Conservation (phyloP, 2,113 vertebrate species). For the Numenius arquata region DNA sequence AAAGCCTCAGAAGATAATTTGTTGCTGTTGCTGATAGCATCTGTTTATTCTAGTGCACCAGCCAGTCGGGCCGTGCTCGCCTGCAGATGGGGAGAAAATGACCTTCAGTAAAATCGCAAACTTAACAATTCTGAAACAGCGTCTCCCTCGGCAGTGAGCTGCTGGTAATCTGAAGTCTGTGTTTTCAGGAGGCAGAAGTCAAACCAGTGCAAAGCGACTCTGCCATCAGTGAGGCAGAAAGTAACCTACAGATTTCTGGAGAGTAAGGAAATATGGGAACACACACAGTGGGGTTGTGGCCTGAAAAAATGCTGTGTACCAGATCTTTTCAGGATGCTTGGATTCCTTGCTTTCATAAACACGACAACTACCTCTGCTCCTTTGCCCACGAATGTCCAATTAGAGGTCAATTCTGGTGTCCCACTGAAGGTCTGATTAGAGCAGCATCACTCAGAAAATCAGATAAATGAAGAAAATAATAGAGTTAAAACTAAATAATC, state of each 20-base stretch:
- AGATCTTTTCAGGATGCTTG: neutral
- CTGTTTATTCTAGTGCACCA: constrained; percentile 34
- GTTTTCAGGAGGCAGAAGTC: neutral
- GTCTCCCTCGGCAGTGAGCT: neutral
- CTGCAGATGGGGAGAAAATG: constrained; percentile 4
- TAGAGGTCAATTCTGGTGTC: neutral
- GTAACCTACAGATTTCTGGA: neutral
- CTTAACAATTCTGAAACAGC: neutral
- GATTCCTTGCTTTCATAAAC: neutral
- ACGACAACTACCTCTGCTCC: neutral
- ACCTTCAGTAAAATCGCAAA: neutral
- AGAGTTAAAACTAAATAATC: neutral
- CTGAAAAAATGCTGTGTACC: neutral
- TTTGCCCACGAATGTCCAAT: neutral
- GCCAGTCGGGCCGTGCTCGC: neutral
- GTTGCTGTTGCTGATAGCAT: constrained; percentile 50
- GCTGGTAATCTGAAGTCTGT: neutral
- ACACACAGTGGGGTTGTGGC: neutral
- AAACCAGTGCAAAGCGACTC: neutral
- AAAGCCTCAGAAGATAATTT: constrained; percentile 52
- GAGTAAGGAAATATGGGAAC: neutral
- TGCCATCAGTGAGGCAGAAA: neutral
- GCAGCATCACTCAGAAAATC: neutral
- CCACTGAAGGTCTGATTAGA: neutral
- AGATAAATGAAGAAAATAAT: neutral